Base-by-base conservation (phyloP, 2,888 invertebrate genomes). In the Phania funesta region DNA sequence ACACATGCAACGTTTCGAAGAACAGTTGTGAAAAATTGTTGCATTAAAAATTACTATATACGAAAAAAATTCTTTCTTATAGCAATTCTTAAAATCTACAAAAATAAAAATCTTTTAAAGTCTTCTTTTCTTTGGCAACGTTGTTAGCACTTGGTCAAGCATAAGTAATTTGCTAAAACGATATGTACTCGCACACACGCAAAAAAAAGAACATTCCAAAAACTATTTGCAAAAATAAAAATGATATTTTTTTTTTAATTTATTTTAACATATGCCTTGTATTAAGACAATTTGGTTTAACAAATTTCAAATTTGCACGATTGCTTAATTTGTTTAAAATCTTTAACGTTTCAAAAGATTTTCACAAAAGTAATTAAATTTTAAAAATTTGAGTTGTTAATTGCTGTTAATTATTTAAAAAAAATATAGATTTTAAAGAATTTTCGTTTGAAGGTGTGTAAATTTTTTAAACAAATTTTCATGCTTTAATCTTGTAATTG, bases 111-210 rank as follows among this genome's bases (percentile, higher is more conserved):
- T 41, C 26, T 58, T 8, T 29, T 65, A 41, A 44, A 48, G 58
- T 41, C 67, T 56, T 22, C 67, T 67, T 62, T 11, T 38, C 35
- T 67, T 73, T 73, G 46, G 65, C 50, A 73, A 65, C 73, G 65
- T n/a, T n/a, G n/a, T 73, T 79, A 79, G 73, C 71, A 79, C 73
- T 79, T 79, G 48, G 50, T 73, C 73, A 65, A 73, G 79, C 73
- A 68, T 54, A 79, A 73, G 32, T 18, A 79, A 67, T 73, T 79
- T 64, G 38, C 71, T 50, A 58, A 44, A 29, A 58, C n/a, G 56
- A 67, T 18, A 52, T 26, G 26, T 13, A 24, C 20, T 9, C 32
- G 29, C 41, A 41, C 4, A 24, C 35, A 38, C 11, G 8, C 46
- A 46, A 46, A 46, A 11, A 18, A 3, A n/a, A n/a, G n/a, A n/a